Percentiles rank a stretch among this genome's conserved stretches.
Conservation (phyloP, 2,797 vertebrate species). For the Phrynocephalus forsythii region DNA sequence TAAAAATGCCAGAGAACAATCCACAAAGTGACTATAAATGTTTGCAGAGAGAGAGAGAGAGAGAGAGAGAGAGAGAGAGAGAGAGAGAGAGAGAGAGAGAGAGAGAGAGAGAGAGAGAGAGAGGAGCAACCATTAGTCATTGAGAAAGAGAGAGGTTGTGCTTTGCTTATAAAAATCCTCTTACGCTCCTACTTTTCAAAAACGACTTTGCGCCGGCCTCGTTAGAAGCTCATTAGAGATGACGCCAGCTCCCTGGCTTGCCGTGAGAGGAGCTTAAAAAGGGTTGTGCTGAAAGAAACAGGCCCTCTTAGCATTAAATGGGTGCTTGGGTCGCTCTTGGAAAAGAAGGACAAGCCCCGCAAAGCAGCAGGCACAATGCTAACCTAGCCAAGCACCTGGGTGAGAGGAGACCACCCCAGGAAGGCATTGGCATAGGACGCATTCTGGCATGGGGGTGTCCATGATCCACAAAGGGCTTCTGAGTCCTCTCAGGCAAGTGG, state of each 20-base stretch:
- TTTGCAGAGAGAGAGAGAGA: background rate
- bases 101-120: background rate
- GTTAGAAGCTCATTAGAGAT: slow-evolving; percentile 13
- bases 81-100: background rate
- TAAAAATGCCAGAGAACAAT: slow-evolving; percentile 22
- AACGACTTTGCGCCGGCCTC: background rate
- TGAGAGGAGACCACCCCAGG: background rate
- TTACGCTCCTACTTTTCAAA: background rate
- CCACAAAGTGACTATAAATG: slow-evolving; percentile 18
- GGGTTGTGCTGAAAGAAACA: background rate
- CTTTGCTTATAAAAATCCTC: slow-evolving; percentile 5
- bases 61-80: too few species aligned
- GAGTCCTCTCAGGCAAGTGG: background rate
- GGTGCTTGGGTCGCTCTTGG: background rate
- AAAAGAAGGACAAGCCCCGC: background rate
- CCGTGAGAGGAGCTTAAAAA: background rate
- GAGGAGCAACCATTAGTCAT: slow-evolving; percentile 11
- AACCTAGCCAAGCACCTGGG: background rate
- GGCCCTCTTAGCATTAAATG: background rate
- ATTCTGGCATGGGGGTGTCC: background rate
- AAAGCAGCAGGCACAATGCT: background rate
- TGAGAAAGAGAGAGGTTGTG: background rate
- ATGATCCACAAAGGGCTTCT: slow-evolving; percentile 2
- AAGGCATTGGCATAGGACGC: background rate
- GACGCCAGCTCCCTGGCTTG: background rate